Conservation (phyloP, 2,797 vertebrate species). For the Neomorphus geoffroyi region DNA sequence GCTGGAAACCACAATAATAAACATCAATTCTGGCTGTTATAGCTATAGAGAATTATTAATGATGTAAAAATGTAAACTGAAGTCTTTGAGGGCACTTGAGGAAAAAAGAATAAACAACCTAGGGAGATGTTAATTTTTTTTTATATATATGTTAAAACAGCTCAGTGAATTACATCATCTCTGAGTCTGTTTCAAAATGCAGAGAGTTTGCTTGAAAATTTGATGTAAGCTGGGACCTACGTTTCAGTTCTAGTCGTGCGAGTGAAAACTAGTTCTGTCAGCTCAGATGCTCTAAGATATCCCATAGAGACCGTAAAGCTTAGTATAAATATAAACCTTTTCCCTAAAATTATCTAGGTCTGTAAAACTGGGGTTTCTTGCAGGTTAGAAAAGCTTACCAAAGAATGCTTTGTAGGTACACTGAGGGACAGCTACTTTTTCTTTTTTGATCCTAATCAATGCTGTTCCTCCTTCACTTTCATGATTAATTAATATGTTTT, state of each 20-base stretch:
- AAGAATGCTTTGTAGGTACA: background rate
- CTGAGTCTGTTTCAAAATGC: background rate
- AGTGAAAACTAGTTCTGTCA: slow-evolving; percentile 45
- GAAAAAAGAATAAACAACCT: background rate
- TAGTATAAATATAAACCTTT: background rate
- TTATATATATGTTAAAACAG: background rate
- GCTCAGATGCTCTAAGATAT: slow-evolving; percentile 14
- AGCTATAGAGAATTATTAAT: background rate
- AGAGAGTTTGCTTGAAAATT: background rate
- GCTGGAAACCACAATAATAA: background rate
- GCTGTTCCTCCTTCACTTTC: background rate
- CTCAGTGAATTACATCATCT: background rate
- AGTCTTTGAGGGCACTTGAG: background rate
- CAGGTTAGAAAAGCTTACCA: background rate
- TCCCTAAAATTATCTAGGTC: background rate
- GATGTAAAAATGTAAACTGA: background rate
- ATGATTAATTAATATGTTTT: background rate
- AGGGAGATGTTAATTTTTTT: background rate
- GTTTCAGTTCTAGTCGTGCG: background rate
- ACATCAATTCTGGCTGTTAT: background rate
- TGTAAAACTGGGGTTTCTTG: background rate
- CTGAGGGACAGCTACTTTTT: background rate
- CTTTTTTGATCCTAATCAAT: background rate
- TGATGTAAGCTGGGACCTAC: slow-evolving; percentile 38
- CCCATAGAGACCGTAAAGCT: background rate